phyloP scores from a whole-genome alignment of 2,113 vertebrate genomes.

The Trogon surrucura region DNA sequence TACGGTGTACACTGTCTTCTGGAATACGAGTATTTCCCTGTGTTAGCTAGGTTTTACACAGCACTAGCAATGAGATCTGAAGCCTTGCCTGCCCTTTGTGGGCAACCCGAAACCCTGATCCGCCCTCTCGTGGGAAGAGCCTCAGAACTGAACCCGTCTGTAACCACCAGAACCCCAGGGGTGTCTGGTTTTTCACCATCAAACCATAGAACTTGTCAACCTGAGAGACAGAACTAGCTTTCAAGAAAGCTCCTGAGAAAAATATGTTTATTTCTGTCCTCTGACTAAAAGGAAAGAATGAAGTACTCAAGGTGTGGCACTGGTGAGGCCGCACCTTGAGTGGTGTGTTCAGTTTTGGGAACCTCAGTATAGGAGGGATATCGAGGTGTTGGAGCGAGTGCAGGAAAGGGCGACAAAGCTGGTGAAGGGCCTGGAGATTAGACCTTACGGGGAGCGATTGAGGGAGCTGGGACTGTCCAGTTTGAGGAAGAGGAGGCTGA shows the following conservation, averaged over 20 bases:
- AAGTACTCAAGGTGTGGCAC: too few relatives aligned
- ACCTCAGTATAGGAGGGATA: too few relatives aligned
- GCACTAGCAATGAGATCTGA: not conserved
- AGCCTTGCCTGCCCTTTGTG: not conserved
- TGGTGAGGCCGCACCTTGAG: too few relatives aligned
- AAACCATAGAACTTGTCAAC: not conserved
- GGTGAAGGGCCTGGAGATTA: too few relatives aligned
- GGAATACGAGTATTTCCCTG: not conserved
- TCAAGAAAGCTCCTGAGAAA: not conserved
- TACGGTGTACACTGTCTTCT: not conserved
- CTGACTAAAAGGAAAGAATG: not conserved
- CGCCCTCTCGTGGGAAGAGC: slow-evolving; percentile 27
- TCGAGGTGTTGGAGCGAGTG: too few relatives aligned
- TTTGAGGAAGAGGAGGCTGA: too few relatives aligned
- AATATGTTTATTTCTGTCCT: not conserved
- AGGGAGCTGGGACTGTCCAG: too few relatives aligned
- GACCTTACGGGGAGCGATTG: too few relatives aligned
- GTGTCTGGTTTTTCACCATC: not conserved
- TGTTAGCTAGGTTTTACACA: not conserved
- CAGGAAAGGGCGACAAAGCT: too few relatives aligned
- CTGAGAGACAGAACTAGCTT: not conserved
- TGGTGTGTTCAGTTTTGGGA: too few relatives aligned
- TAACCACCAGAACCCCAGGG: not conserved
- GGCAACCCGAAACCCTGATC: not conserved
- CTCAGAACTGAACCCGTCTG: not conserved